phyloP scores from a whole-genome alignment of 2,797 vertebrate genomes.

The Tenualosa ilisha region DNA sequence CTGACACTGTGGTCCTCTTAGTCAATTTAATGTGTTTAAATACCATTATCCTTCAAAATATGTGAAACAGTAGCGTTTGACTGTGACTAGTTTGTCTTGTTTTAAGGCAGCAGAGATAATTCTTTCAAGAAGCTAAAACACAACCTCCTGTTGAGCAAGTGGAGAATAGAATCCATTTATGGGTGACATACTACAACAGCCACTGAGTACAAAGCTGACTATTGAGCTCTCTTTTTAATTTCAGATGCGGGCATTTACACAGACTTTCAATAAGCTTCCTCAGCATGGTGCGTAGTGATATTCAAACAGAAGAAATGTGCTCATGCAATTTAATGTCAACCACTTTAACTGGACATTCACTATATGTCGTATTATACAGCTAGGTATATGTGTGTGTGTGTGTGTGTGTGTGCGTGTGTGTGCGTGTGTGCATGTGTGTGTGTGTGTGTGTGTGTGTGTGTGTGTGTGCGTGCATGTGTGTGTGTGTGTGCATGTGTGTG shows the following conservation, averaged over 20 bases:
- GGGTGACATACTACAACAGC: not conserved
- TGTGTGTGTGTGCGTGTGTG: no score
- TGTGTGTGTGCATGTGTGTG: not conserved
- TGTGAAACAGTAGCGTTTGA: not conserved
- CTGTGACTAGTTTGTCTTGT: not conserved
- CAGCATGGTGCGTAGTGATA: not conserved
- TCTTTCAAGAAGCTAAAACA: not conserved
- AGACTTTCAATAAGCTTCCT: not conserved
- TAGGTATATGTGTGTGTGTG: not conserved
- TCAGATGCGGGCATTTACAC: not conserved
- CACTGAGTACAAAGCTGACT: not conserved
- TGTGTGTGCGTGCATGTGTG: no score
- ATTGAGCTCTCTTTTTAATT: not conserved
- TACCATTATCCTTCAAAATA: not conserved
- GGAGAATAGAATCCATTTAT: not conserved
- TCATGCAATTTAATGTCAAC: not conserved
- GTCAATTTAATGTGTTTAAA: not conserved
- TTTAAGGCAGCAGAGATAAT: not conserved
- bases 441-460: no score
- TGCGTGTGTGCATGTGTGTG: no score
- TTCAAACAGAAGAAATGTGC: not conserved
- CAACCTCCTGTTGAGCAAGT: no score
- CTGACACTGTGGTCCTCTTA: not conserved
- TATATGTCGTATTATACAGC: not conserved
- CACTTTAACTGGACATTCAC: not conserved